Base-by-base conservation (phyloP, 2,888 invertebrate species). In the Agonopterix arenella region DNA sequence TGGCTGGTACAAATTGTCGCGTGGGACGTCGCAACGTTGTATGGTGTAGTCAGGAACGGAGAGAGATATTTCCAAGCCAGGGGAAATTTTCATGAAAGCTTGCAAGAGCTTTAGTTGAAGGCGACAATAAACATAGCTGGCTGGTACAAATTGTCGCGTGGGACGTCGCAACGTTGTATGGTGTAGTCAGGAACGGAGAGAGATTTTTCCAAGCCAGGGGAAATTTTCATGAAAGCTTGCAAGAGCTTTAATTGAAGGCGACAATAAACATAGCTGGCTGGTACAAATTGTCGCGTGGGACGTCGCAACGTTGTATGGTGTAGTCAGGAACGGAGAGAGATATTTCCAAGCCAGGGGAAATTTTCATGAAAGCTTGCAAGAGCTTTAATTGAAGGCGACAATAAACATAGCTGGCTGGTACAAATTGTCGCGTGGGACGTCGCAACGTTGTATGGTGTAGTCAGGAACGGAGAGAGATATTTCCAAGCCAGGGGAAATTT, bases 351-450 rank as follows among this genome's bases (percentile, higher is more conserved):
- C 13, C 13, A 13, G 13, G 13, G 13, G 13, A 13, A 13, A 13
- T 13, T 13, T 13, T 13, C 1, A 13, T 13, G 13, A 13, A 13
- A 13, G 13, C 13, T 13, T 13, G 13, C 13, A 13, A 13, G 13
- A 13, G 13, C 13, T 13, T 13, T 13, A 70, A 71, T 75, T 68
- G 69, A 71, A 72, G 70, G 66, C 61, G 62, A 62, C 64, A 53
- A 74, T 80, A 74, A 76, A 77, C 75, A 50, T 61, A 49, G 49
- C 51, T 55, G 60, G 55, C 63, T 61, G 69, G 61, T 62, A 66
- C 66, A 65, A 65, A 70, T 67, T 67, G 66, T 59, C 57, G 66
- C 62, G 70, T 71, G 62, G 71, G 68, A 54, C 4, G 40, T 2
- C 10, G 16, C 16, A 16, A 18, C 7, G 18, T 44, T 44, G 7